These are phyloP conservation scores for Discoglossus pictus DNA, from an alignment of 2,797 vertebrate genomes.

Conservation along the genomic window DNA sequence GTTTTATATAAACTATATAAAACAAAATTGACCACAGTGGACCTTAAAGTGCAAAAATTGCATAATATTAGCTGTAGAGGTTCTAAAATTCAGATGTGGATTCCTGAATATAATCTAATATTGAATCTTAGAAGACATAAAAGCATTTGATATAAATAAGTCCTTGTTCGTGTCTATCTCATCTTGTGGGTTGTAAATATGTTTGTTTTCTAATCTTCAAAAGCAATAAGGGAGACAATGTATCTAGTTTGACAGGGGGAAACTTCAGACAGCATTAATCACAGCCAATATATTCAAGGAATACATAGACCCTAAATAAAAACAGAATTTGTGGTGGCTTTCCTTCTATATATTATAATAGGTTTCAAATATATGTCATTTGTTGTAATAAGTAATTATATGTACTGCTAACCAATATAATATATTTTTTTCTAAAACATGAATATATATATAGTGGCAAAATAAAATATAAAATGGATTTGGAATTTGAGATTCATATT, in stretches of 20 bases:
- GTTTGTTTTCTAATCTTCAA: conserved; percentile 24
- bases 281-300: not conserved
- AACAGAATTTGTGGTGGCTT: not conserved
- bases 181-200: not conserved
- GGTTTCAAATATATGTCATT: conserved; percentile 3
- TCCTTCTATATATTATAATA: not conserved
- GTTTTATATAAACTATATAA: no score
- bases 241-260: conserved; percentile 7
- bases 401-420: no score
- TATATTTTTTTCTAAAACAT: no score
- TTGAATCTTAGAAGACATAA: not conserved
- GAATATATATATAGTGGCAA: no score
- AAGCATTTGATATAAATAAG: not conserved
- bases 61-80: no score
- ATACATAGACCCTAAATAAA: not conserved
- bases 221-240: conserved; percentile 17
- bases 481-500: no score
- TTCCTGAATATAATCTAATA: no score
- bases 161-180: not conserved
- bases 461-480: no score
- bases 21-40: no score
- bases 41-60: no score
- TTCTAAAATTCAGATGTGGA: no score
- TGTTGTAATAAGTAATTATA: not conserved
- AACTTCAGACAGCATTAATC: conserved; percentile 25